Evolutionary conservation across 2,888 invertebrate genomes (phyloP), one percentile per base, ranked within the genome.

Genomic region (Oligia latruncula): DNA sequence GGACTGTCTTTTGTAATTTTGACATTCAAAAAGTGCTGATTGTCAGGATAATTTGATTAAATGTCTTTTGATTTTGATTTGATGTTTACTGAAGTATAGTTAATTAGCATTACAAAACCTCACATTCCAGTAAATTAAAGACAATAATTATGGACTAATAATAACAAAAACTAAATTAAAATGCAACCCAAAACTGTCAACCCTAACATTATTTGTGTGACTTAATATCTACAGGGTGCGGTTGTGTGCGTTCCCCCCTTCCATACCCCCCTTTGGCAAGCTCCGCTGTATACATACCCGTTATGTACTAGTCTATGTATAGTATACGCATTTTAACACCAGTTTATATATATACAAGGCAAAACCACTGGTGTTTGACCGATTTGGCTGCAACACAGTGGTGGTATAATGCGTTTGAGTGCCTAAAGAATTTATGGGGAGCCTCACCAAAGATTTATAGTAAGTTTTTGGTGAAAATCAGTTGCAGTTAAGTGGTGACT

Each of bases 341-440:
- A 86, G 43, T 78, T 77, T 83, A 75, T 86, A 76, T 80, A 66
- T 72, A 52, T 80, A 84, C 43, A 85, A 73, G 52, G 66, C 66
- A 80, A 71, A 71, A 83, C 75, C 74, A 73, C 80, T 73, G 78
- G 80, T 77, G 70, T 89, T 89, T 93, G 93, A 93, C 93, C 92
- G 94, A 93, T 92, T 93, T 93, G 92, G 92, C 93, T 86, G 84
- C 79, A 85, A 79, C 77, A 79, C 85, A 77, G 84, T 85, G 82
- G 84, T 85, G 82, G 80, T 78, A 70, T 82, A 85, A 86, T 90
- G 90, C 72, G 40, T 89, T 89, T 87, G 89, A 88, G 87, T 85
- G 83, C 84, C 78, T 78, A 78, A 35, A 46, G 23, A 60, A 87
- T 87, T 87, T 85, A 87, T 85, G 52, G 67, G 40, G 9, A 43